Percentiles rank a stretch among this genome's conserved stretches.
Evolutionary conservation across 2,888 invertebrate genomes (phyloP).

Genomic region (Andrena trimmerana): DNA sequence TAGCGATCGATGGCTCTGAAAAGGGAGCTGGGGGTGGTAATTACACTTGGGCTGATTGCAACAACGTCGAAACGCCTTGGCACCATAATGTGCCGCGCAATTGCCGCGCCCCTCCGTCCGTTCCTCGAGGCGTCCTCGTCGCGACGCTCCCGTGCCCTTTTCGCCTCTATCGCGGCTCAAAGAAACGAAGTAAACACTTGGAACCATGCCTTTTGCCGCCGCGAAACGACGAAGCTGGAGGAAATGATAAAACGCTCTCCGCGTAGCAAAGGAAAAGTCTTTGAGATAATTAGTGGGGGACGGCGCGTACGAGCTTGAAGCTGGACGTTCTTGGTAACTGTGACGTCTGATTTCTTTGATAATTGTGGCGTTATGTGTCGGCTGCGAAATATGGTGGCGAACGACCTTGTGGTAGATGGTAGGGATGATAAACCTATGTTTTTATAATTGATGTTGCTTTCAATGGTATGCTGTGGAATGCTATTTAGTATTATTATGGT

Average conservation of each 20-base stretch:
- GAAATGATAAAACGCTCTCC: constrained; percentile 43
- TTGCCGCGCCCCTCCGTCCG: constrained; percentile 38
- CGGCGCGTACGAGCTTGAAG: constrained; percentile 51
- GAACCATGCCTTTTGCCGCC: constrained; percentile 30
- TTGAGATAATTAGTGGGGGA: constrained; percentile 66
- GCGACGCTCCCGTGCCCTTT: constrained; percentile 18
- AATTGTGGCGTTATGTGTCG: not conserved
- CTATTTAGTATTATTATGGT: no score
- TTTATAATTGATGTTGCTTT: no score
- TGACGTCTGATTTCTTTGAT: not conserved
- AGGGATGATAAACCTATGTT: no score
- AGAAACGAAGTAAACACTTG: constrained; percentile 56
- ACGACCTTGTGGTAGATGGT: no score
- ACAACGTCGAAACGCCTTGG: constrained; percentile 57
- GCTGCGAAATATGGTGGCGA: no score
- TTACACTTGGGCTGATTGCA: constrained; percentile 66
- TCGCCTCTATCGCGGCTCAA: constrained; percentile 36
- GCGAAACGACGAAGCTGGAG: constrained; percentile 27
- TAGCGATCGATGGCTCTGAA: constrained; percentile 59
- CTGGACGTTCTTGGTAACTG: not conserved
- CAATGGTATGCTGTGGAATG: no score
- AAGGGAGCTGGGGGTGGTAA: constrained; percentile 50
- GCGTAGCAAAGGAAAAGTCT: constrained; percentile 26
- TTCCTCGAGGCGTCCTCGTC: constrained; percentile 14
- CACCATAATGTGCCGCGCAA: constrained; percentile 55